A percentile compares a stretch with the other conserved stretches of the same genome.
These are phyloP conservation scores for Rhinopithecus roxellana DNA, from an alignment of 2,113 vertebrate species.

Conservation along the genomic window DNA sequence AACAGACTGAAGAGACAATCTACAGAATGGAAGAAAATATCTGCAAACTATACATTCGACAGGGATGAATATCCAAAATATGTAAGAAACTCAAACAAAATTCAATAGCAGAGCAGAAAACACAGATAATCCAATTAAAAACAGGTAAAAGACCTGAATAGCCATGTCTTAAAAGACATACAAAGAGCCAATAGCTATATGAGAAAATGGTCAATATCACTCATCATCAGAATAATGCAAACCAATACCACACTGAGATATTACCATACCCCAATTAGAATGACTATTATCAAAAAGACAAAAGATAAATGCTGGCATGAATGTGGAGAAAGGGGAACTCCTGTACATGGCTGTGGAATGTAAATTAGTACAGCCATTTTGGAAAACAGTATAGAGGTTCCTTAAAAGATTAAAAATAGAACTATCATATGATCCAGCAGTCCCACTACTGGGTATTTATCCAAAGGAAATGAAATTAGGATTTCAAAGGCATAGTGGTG, in stretches of 20 bases:
- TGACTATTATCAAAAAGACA: background rate
- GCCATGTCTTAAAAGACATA: background rate
- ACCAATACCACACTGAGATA: background rate
- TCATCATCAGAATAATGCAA: background rate
- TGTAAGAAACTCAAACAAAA: background rate
- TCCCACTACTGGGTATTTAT: background rate
- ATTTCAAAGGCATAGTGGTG: background rate
- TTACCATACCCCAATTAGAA: background rate
- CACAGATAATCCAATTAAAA: background rate
- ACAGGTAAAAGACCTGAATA: background rate
- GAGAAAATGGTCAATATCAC: background rate
- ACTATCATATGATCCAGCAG: background rate
- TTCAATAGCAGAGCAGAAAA: background rate
- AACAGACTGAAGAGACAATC: background rate
- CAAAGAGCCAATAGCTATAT: background rate
- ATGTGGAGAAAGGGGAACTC: background rate
- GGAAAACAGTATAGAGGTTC: background rate
- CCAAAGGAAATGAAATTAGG: background rate
- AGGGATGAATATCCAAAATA: background rate
- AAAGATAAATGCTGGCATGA: background rate
- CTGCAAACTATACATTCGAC: background rate
- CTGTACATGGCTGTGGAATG: background rate
- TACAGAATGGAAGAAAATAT: background rate
- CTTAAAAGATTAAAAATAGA: background rate
- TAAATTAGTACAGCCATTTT: background rate